Percentiles rank a stretch among this genome's conserved stretches.
Evolutionary conservation across 1,140 invertebrate species (phyloP).

Genomic region (Portunus trituberculatus): DNA sequence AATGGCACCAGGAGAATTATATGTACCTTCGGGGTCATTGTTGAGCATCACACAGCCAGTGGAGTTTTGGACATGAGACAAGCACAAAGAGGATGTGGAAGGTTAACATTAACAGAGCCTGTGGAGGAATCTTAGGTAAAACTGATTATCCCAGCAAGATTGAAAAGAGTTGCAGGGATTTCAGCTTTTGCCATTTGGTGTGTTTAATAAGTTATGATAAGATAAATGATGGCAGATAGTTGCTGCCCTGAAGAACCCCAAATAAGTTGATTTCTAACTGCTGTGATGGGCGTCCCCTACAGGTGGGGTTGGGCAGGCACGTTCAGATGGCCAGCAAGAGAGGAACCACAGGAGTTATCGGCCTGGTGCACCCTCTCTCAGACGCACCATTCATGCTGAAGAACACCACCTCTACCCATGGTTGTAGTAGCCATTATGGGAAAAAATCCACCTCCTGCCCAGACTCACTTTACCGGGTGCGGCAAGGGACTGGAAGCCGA

Average conservation of each 20-base stretch:
- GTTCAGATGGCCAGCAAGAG: slow-evolving; percentile 63
- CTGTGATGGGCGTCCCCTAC: slow-evolving; percentile 72
- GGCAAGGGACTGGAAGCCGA: slow-evolving; percentile 12
- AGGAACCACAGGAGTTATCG: slow-evolving; percentile 64
- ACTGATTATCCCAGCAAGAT: background rate
- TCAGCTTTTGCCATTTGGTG: background rate
- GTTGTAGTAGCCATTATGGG: slow-evolving; percentile 64
- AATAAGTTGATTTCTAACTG: slow-evolving; percentile 28
- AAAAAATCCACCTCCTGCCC: slow-evolving; percentile 64
- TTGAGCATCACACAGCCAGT: background rate
- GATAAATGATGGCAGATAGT: background rate
- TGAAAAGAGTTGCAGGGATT: background rate
- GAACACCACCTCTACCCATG: slow-evolving; percentile 35
- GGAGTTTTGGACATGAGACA: background rate
- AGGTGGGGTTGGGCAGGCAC: slow-evolving; percentile 74
- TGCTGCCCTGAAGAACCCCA: slow-evolving; percentile 17
- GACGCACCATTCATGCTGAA: slow-evolving; percentile 48
- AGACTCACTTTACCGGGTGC: slow-evolving; percentile 21
- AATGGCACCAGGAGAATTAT: background rate
- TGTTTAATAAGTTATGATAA: background rate
- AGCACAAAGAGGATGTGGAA: background rate
- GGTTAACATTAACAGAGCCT: background rate
- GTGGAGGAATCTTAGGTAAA: background rate
- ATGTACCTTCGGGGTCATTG: background rate
- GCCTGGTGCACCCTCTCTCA: slow-evolving; percentile 61